Evolutionary conservation across 1,140 invertebrate species (phyloP), one percentile per base, ranked within the genome.

Genomic region (Portunus trituberculatus): DNA sequence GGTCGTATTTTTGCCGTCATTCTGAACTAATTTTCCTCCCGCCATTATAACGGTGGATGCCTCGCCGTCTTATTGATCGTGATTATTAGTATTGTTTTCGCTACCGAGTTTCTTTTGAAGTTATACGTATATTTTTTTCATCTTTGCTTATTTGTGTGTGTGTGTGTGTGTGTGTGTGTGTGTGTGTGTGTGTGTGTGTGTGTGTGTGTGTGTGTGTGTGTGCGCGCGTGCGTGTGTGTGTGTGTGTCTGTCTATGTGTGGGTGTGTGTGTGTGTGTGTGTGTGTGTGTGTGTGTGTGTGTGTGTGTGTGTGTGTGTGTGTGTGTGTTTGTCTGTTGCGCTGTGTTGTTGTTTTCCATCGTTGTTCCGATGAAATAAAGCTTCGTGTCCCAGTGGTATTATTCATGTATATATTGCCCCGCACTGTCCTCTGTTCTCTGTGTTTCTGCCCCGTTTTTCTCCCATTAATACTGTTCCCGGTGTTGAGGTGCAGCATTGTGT

Each of bases 281-380:
- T 89, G 46, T 89, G 29, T 32, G 25, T 89, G 87, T 89, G 46
- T 89, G 31, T 89, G 25, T 89, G 87, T 89, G 39, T 87, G 39
- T 87, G 39, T 87, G 39, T 89, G 46, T 89, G 46, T 89, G 46
- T 89, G 46, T 89, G 46, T 89, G 31, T 45, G 31, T 89, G 29
- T 89, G 39, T 89, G 29, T 46, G 39, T 45, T 16, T 28, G 87
- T 89, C 31, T 89, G 39, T 39, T n/a, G 67, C n/a, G 1, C n/a
- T n/a, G 20, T 76, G 12, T 25, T 76, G 20, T 76, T 76, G 52
- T 59, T 76, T 76, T 7, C 1, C 67, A n/a, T n/a, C 67, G 20
- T n/a, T 76, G 67, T 76, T 76, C n/a, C 8, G 20, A 76, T 76
- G 67, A 8, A 59, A 59, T 59, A 59, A 59, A 59, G 52, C 52